Percentiles rank a stretch among this genome's conserved stretches.
Conservation (phyloP, 2,888 invertebrate genomes). For the Euzophera pinguis region DNA sequence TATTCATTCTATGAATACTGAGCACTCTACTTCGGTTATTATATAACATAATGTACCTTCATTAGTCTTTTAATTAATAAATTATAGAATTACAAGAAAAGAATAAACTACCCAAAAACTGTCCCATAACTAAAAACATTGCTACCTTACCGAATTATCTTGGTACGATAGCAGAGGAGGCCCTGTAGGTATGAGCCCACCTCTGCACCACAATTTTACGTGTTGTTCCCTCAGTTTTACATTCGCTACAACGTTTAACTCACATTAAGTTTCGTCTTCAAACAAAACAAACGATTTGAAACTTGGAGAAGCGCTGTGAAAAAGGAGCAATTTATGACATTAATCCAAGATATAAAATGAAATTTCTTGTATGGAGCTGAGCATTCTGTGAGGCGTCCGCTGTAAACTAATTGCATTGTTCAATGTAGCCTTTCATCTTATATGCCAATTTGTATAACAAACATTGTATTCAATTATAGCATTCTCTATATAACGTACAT, state of each 20-base stretch:
- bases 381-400: conserved; percentile 47
- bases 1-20: too few relatives aligned
- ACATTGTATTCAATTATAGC: neutral
- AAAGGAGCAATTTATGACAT: conserved; percentile 61
- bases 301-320: conserved; percentile 48
- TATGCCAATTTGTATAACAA: conserved; percentile 18
- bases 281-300: conserved; percentile 66
- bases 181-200: conserved; percentile 4
- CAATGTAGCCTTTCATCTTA: conserved; percentile 30
- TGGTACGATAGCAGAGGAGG: too few relatives aligned
- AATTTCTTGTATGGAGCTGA: conserved; percentile 54
- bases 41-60: too few relatives aligned
- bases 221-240: conserved; percentile 60
- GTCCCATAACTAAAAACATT: too few relatives aligned
- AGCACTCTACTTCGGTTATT: too few relatives aligned
- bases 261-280: conserved; percentile 62
- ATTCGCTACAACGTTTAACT: conserved; percentile 62
- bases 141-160: neutral
- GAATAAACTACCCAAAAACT: too few relatives aligned
- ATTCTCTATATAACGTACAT: neutral
- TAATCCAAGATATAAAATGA: conserved; percentile 62
- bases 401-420: conserved; percentile 50
- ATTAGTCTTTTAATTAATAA: too few relatives aligned
- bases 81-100: too few relatives aligned
- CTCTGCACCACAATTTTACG: conserved; percentile 50